A percentile compares a stretch with the other conserved stretches of the same genome.
Evolutionary conservation across 30 jellyfish, hydroid and myxozoan genomes (phyloP).

Genomic region (Morbakka virulenta): DNA sequence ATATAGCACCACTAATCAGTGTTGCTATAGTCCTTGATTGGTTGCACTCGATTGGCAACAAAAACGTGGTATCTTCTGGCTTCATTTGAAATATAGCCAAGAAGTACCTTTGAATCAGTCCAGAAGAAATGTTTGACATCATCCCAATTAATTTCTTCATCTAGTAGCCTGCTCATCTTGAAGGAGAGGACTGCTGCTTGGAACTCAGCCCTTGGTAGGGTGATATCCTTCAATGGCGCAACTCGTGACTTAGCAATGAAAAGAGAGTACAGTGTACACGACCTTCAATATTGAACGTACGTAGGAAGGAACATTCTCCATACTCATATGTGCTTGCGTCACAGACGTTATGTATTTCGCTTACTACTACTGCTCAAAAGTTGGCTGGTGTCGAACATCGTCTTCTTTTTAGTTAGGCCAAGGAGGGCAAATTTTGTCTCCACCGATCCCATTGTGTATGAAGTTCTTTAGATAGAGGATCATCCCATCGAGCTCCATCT

Average conservation of each 20-base stretch:
- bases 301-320: slow-evolving; percentile 15
- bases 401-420: slow-evolving; percentile 10
- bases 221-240: slow-evolving; percentile 22
- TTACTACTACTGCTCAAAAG: slow-evolving; percentile 39
- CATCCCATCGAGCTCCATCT: too few species aligned
- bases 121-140: slow-evolving; percentile 30
- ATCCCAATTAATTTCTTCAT: background rate
- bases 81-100: slow-evolving; percentile 21
- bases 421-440: slow-evolving; percentile 14
- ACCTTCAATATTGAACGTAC: background rate
- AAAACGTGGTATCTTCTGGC: slow-evolving; percentile 5
- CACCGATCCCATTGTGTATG: slow-evolving; percentile 60
- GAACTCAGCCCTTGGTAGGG: slow-evolving; percentile 37
- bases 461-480: too few species aligned
- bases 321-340: too few species aligned
- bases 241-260: slow-evolving; percentile 43
- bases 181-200: slow-evolving; percentile 21
- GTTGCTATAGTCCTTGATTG: slow-evolving; percentile 23
- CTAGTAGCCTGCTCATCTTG: slow-evolving; percentile 15
- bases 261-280: slow-evolving; percentile 1
- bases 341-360: too few species aligned
- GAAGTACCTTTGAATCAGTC: slow-evolving; percentile 33
- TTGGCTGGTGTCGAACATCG: too few species aligned
- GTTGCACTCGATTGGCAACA: slow-evolving; percentile 17
- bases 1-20: too few species aligned